Base-by-base conservation (phyloP, 2,797 vertebrate species). In the Syndactyla subalaris region DNA sequence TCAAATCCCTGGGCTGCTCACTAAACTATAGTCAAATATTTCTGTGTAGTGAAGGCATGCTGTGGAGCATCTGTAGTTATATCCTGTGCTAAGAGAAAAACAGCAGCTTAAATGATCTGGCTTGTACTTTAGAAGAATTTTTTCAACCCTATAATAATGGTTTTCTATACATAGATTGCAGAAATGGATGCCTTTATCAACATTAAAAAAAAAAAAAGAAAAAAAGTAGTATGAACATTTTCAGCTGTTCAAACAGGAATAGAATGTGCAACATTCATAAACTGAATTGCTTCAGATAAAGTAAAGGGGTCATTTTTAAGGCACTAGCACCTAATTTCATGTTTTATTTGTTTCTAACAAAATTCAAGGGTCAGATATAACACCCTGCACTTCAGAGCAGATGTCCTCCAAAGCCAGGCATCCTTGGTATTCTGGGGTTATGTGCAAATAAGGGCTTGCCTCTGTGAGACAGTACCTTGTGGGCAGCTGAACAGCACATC, bases 131-230 rank as follows among this genome's bases (percentile, higher is more conserved):
- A 85, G 88, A 94, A 77, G 85, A 85, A 74, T 77, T 67, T 93
- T 95, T 92, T 51, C 79, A 93, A 94, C 83, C 96, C 95, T 83
- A 1, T 95, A 96, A 96, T 96, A 94, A 89, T 58, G 65, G 88
- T 85, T 95, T 96, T 88, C 96, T 95, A 95, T 94, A 95, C 83
- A 97, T 87, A 96, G 93, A 43, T 58, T 89, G 39, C 80, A 94
- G 67, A 96, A 95, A 92, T 92, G 18, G 80, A 92, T 90, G 88
- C 89, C 51, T 95, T 92, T 92, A 97, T 95, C 91, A 90, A 87
- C 45, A 46, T 46, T 19, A 77, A 74, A 74, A 79, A 75, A 58
- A 93, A 38, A 38, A 77, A 74, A 71, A 79, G 67, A 58, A 93
- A 63, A 74, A 78, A 72, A 27, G 10, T 23, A 78, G 17, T 7